phyloP scores from a whole-genome alignment of 2,797 vertebrate species.

The Liasis olivaceus region DNA sequence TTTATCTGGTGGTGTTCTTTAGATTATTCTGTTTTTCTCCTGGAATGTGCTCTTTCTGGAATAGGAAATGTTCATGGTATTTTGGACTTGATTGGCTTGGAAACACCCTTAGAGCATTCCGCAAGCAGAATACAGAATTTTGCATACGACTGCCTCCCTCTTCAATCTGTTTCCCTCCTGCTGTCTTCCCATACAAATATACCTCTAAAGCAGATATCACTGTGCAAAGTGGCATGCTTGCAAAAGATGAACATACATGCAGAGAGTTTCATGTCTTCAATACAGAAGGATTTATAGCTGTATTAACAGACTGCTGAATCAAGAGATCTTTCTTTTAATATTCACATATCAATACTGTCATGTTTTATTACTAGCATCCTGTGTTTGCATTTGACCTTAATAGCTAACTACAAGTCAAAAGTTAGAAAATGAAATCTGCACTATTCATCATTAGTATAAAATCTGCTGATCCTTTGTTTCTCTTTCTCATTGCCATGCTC shows the following conservation, averaged over 20 bases:
- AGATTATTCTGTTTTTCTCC: too few relatives aligned
- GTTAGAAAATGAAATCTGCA: conserved; percentile 5
- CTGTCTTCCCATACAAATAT: neutral
- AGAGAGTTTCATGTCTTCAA: neutral
- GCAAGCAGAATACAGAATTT: neutral
- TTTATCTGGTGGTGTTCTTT: too few relatives aligned
- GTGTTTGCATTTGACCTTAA: conserved; percentile 20
- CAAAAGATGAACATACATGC: neutral
- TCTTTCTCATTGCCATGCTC: neutral
- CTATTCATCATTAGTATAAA: conserved; percentile 13
- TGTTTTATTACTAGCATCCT: conserved; percentile 27
- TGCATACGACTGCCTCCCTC: neutral
- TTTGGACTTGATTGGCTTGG: neutral
- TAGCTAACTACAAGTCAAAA: conserved; percentile 27
- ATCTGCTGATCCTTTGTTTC: conserved; percentile 4
- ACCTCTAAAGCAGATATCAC: conserved; percentile 7
- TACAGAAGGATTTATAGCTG: conserved; percentile 19
- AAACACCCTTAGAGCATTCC: neutral
- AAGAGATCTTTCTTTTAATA: conserved; percentile 32
- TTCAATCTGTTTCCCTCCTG: neutral
- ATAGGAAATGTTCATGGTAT: neutral
- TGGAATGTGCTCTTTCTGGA: too few relatives aligned
- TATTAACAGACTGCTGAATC: conserved; percentile 31
- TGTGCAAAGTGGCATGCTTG: neutral
- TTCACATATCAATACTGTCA: conserved; percentile 39